These are phyloP conservation scores for human DNA, from an alignment of 2,113 vertebrate species.

Conservation along the genomic window DNA sequence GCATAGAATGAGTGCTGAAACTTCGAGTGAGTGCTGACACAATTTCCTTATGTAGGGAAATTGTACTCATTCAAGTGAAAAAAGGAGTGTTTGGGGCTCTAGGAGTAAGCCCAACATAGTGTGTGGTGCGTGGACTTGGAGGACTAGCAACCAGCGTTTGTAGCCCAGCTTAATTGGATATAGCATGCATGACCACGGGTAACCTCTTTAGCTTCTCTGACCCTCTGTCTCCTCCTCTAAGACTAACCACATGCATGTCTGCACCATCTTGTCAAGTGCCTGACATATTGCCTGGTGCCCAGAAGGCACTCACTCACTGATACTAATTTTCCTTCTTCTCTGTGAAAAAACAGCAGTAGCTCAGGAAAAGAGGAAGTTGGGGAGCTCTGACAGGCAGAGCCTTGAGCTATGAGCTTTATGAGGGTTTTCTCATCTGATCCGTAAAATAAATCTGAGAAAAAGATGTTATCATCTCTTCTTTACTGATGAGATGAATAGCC, in stretches of 20 bases:
- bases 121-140: background rate
- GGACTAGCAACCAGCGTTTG: background rate
- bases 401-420: accelerated
- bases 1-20: background rate
- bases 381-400: background rate
- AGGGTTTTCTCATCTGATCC: background rate
- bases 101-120: background rate
- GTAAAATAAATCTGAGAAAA: background rate
- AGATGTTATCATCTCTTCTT: background rate
- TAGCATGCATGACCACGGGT: background rate
- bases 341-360: background rate
- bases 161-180: background rate
- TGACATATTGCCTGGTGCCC: background rate
- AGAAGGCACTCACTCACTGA: background rate
- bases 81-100: background rate
- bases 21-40: too few species aligned
- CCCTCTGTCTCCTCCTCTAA: constrained; percentile 16
- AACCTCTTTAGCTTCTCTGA: constrained; percentile 13
- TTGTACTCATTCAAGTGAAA: background rate
- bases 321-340: background rate
- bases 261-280: background rate
- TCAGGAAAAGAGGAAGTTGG: background rate
- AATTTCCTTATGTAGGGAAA: background rate
- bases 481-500: background rate
- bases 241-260: background rate